Percentiles rank a stretch among this genome's conserved stretches.
Conservation (phyloP, 2,113 vertebrate genomes). For the Pitta sordida region DNA sequence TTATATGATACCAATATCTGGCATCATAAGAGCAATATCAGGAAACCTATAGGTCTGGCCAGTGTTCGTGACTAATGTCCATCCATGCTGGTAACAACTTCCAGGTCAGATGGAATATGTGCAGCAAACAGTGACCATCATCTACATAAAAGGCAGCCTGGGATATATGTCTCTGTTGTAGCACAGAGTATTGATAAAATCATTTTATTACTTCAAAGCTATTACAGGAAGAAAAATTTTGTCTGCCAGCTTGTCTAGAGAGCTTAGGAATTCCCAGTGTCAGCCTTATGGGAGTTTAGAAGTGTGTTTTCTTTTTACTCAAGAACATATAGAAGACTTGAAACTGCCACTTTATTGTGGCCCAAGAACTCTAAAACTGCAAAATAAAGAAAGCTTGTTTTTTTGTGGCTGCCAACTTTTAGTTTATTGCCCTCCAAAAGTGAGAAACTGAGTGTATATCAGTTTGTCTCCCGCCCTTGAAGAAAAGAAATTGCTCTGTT, state of each 20-base stretch:
- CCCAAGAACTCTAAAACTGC: neutral
- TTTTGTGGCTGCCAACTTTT: neutral
- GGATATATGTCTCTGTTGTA: neutral
- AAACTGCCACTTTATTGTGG: constrained; percentile 1
- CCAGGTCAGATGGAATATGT: neutral
- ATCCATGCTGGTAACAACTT: fast-evolving
- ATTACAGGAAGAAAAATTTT: neutral
- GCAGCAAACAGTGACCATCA: neutral
- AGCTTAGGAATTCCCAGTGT: neutral
- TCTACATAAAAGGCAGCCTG: neutral
- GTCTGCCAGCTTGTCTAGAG: neutral
- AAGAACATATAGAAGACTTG: neutral
- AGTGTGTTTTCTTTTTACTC: neutral
- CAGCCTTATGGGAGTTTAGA: neutral
- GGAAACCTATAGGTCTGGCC: neutral
- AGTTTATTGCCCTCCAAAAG: neutral
- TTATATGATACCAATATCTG: fast-evolving
- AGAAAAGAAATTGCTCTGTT: neutral
- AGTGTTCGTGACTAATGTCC: fast-evolving
- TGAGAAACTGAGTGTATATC: neutral
- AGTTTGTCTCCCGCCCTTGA: neutral
- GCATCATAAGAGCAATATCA: neutral
- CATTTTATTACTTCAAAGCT: neutral
- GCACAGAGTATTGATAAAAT: neutral
- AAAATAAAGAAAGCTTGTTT: neutral